Percentiles rank a stretch among this genome's conserved stretches.
Conservation (phyloP, 2,888 invertebrate genomes). For the Pyrocoelia pectoralis region DNA sequence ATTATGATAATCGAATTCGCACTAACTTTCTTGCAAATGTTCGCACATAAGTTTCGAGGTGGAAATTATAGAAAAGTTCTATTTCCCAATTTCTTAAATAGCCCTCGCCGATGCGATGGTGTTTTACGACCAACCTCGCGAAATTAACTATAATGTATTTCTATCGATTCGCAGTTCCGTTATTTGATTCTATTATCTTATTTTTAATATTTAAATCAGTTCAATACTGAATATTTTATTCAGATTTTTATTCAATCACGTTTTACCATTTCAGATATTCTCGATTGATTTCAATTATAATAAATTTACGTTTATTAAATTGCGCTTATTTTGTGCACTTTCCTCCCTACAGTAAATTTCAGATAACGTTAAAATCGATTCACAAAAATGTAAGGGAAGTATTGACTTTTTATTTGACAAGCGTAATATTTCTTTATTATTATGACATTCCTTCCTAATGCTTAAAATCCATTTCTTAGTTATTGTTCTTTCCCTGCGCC, state of each 20-base stretch:
- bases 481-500: too few relatives aligned
- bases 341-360: not conserved
- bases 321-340: not conserved
- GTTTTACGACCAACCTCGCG: not conserved
- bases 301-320: constrained; percentile 1
- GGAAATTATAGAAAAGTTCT: not conserved
- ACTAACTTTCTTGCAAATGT: not conserved
- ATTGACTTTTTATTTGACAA: too few relatives aligned
- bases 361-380: too few relatives aligned
- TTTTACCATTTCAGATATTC: not conserved
- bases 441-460: too few relatives aligned
- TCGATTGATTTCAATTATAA: constrained; percentile 1
- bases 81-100: not conserved
- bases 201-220: not conserved
- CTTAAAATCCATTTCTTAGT: too few relatives aligned
- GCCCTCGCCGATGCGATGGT: too few relatives aligned
- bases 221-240: not conserved
- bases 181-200: not conserved
- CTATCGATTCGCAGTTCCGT: not conserved
- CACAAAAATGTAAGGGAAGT: too few relatives aligned
- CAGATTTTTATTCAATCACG: not conserved
- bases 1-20: constrained; percentile 18
- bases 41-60: not conserved
- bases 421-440: too few relatives aligned
- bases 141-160: not conserved